A percentile compares a stretch with the other conserved stretches of the same genome.
Conservation (phyloP, 2,888 invertebrate genomes). For the Zaprionus bogoriensis region DNA sequence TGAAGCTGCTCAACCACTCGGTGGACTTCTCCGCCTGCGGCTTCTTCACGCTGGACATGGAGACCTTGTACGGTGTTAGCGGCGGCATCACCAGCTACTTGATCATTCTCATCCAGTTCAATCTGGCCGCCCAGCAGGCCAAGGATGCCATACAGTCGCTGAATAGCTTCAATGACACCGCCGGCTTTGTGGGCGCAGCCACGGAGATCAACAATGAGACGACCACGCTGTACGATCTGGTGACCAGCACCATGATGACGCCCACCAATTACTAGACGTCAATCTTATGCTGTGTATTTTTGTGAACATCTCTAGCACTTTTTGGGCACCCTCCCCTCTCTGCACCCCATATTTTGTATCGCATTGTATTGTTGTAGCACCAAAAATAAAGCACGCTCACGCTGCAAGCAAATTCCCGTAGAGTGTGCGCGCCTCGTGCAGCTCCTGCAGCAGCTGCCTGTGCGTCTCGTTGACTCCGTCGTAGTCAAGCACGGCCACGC, state of each 20-base stretch:
- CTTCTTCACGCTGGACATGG: slow-evolving; percentile 83
- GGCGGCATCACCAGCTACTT: slow-evolving; percentile 83
- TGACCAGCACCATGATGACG: slow-evolving; percentile 56
- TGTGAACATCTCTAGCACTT: neutral
- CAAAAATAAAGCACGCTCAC: too few relatives aligned
- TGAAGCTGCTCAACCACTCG: slow-evolving; percentile 82
- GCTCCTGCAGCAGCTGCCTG: slow-evolving; percentile 56
- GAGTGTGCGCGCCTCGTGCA: slow-evolving; percentile 54
- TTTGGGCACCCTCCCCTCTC: slow-evolving; percentile 37
- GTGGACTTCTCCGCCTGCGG: slow-evolving; percentile 83
- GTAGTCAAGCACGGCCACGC: slow-evolving; percentile 86
- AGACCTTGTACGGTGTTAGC: slow-evolving; percentile 82
- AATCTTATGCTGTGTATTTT: neutral
- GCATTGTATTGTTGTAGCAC: slow-evolving; percentile 49
- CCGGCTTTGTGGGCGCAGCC: slow-evolving; percentile 57
- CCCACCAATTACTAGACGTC: slow-evolving; percentile 31
- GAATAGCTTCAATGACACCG: slow-evolving; percentile 64
- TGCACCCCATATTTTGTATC: slow-evolving; percentile 26
- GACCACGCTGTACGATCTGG: slow-evolving; percentile 44
- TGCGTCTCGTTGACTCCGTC: slow-evolving; percentile 85
- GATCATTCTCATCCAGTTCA: slow-evolving; percentile 83
- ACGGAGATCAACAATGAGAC: slow-evolving; percentile 52
- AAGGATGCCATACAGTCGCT: slow-evolving; percentile 72
- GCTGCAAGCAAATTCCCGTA: slow-evolving; percentile 45
- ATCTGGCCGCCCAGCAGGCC: slow-evolving; percentile 82